Evolutionary conservation across 2,888 invertebrate genomes (phyloP), one percentile per base, ranked within the genome.

Genomic region (Sesia bembeciformis): DNA sequence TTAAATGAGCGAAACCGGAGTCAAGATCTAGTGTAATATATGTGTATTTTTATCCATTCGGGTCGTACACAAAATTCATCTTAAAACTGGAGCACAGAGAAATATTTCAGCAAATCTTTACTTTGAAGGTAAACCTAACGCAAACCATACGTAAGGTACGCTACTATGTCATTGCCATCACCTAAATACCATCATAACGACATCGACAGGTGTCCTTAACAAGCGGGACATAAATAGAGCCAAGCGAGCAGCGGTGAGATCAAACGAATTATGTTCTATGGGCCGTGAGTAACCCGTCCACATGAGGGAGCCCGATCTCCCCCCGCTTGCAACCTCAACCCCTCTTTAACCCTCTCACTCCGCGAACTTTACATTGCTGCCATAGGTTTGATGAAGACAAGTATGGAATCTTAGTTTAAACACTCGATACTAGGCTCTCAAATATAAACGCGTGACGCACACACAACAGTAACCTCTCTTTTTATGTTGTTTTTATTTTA

Each of bases 201-300:
- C 76, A 72, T 70, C 66, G 74, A 63, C 66, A 68, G 67, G 68
- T 70, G 81, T 78, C 84, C 86, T 86, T 84, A 80, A 65, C 66
- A 65, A 62, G 57, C 59, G 63, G 56, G 74, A 70, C 80, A 79
- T 80, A 87, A 86, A 88, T 88, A 88, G 87, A 78, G 74, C 72
- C 72, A 67, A 74, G 66, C 60, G 78, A 76, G 78, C 73, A 69
- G 74, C 72, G 78, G 71, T 74, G 83, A 88, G 84, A 89, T 89
- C 88, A 88, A 88, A 89, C 88, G 77, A 88, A 87, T 79, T 83
- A 85, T 85, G 87, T 76, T 76, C 81, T 70, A 62, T 83, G 85
- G 81, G 79, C 78, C 82, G 88, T 86, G 75, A 82, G 74, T 74
- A 74, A 73, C 70, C 72, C 72, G 73, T 84, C 72, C 85, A 78